A percentile compares a stretch with the other conserved stretches of the same genome.
Evolutionary conservation across 2,797 vertebrate genomes (phyloP).

Genomic region (Florisuga fusca): DNA sequence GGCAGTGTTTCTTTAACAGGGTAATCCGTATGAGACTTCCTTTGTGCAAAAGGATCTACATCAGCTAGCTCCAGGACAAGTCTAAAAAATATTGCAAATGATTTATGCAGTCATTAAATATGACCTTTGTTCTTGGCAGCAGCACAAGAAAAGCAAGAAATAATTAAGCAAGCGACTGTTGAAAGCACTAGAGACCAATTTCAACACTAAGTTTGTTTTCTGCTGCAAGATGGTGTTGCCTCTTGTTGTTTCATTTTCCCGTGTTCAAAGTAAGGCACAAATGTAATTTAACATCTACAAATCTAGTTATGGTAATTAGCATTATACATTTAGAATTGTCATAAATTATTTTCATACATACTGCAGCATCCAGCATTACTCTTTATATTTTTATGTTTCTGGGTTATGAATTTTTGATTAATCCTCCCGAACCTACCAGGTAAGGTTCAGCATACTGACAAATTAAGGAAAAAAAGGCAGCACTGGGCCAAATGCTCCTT

Average conservation of each 20-base stretch:
- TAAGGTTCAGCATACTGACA: slow-evolving; percentile 32
- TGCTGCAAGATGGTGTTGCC: slow-evolving; percentile 33
- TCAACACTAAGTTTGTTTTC: slow-evolving; percentile 44
- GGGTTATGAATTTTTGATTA: slow-evolving; percentile 57
- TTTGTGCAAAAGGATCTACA: slow-evolving; percentile 27
- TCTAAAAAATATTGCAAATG: slow-evolving; percentile 19
- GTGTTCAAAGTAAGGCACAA: slow-evolving; percentile 23
- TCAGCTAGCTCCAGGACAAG: not conserved
- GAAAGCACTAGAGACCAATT: slow-evolving; percentile 36
- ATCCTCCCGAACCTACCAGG: slow-evolving; percentile 39
- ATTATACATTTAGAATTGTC: slow-evolving; percentile 43
- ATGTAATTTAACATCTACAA: slow-evolving; percentile 2
- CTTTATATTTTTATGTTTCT: slow-evolving; percentile 68
- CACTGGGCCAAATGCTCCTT: not conserved
- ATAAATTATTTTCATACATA: slow-evolving; percentile 37
- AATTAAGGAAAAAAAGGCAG: not conserved
- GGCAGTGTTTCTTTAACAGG: not conserved
- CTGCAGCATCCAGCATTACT: slow-evolving; percentile 14
- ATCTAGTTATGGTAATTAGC: slow-evolving; percentile 53
- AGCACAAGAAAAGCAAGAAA: slow-evolving; percentile 60
- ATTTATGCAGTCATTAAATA: slow-evolving; percentile 50
- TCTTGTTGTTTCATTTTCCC: slow-evolving; percentile 7
- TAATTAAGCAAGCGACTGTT: slow-evolving; percentile 51
- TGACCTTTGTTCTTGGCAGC: slow-evolving; percentile 63
- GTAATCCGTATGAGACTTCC: not conserved